These are phyloP conservation scores for Plagodis pulveraria DNA, from an alignment of 2,888 invertebrate genomes.

Conservation along the genomic window DNA sequence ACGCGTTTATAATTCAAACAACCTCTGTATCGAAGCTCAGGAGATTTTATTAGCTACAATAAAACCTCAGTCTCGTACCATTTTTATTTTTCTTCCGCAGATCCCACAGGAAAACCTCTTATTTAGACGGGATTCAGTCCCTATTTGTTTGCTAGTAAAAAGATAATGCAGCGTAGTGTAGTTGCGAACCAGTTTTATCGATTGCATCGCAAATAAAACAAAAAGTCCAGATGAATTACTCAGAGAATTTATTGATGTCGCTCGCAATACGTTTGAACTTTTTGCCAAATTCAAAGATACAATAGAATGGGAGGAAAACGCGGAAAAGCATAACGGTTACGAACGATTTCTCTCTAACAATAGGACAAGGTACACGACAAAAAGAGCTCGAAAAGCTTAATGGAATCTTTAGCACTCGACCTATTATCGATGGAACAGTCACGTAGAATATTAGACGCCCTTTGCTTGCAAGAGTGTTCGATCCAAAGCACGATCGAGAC, in stretches of 20 bases:
- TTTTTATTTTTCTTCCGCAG: conserved; percentile 47
- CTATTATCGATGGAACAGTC: conserved; percentile 64
- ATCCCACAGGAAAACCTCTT: conserved; percentile 46
- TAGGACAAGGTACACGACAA: conserved; percentile 47
- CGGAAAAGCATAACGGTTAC: conserved; percentile 72
- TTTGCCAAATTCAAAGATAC: conserved; percentile 33
- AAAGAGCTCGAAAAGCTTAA: conserved; percentile 61
- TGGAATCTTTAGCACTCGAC: conserved; percentile 67
- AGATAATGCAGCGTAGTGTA: conserved; percentile 44
- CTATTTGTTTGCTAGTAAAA: conserved; percentile 57
- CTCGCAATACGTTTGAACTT: conserved; percentile 26
- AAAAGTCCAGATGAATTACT: conserved; percentile 27
- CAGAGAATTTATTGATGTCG: conserved; percentile 23
- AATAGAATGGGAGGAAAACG: conserved; percentile 57
- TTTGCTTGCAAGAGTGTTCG: conserved; percentile 40
- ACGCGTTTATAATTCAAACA: conserved; percentile 56
- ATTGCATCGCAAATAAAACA: conserved; percentile 24
- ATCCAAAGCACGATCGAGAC: conserved; percentile 50
- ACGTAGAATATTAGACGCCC: conserved; percentile 78
- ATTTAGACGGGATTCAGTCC: conserved; percentile 49
- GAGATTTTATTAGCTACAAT: conserved; percentile 63
- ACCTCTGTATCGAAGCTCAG: conserved; percentile 49
- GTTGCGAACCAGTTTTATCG: conserved; percentile 43
- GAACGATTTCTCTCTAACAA: conserved; percentile 73
- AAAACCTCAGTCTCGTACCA: conserved; percentile 49